Percentiles rank a stretch among this genome's conserved stretches.
phyloP scores from a whole-genome alignment of 2,888 invertebrate genomes.

The Zootermopsis nevadensis region DNA sequence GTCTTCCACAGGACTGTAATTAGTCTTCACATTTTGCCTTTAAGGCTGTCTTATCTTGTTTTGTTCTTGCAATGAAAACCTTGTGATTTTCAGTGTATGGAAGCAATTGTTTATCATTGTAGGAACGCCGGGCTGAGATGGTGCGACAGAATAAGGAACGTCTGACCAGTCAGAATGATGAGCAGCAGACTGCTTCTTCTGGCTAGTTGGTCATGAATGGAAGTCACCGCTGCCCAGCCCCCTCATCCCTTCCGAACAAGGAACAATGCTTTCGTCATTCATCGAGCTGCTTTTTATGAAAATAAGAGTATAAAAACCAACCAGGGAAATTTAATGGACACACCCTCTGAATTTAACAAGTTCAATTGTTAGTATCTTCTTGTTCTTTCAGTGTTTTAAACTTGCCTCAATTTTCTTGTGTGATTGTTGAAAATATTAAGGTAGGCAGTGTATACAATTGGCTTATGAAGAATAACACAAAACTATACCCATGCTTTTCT shows the following conservation, averaged over 20 bases:
- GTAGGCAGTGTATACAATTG: conserved; percentile 36
- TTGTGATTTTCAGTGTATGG: background rate
- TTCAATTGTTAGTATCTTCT: conserved; percentile 38
- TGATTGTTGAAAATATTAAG: conserved; percentile 36
- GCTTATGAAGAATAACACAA: background rate
- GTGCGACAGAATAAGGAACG: conserved; percentile 92
- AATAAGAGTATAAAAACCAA: conserved; percentile 1
- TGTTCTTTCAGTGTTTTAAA: conserved; percentile 47
- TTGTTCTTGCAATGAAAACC: too few relatives aligned
- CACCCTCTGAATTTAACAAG: conserved; percentile 30
- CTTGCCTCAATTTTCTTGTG: conserved; percentile 45
- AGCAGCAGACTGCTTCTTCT: conserved; percentile 72
- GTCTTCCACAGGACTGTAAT: too few relatives aligned
- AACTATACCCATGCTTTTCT: conserved; percentile 47
- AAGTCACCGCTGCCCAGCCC: conserved; percentile 40
- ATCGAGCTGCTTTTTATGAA: conserved; percentile 40
- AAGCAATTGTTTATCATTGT: conserved; percentile 53
- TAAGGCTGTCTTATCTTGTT: too few relatives aligned
- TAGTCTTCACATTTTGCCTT: too few relatives aligned
- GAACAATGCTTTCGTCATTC: conserved; percentile 37
- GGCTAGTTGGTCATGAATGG: conserved; percentile 64
- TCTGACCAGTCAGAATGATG: conserved; percentile 62
- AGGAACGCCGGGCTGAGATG: conserved; percentile 92
- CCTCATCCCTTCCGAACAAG: conserved; percentile 43
- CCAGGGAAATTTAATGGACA: conserved; percentile 23